Conservation (phyloP, 2,797 vertebrate genomes). For the Tiaroga cobitis region DNA sequence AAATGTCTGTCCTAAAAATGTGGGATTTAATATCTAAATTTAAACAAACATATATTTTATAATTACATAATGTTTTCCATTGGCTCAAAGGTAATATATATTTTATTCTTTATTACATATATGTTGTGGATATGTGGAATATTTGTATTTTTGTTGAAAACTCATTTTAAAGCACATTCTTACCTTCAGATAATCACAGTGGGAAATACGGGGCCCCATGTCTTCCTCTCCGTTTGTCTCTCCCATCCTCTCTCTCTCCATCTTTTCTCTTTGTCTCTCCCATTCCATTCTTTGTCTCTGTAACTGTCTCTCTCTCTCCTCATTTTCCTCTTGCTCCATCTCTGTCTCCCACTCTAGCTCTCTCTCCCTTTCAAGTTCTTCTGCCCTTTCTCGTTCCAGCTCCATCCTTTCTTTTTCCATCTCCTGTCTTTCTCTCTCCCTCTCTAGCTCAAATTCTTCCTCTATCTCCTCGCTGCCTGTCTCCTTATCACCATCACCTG, state of each 20-base stretch:
- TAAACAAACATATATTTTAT: background rate
- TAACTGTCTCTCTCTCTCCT: conserved; percentile 48
- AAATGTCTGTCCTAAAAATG: background rate
- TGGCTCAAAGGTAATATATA: background rate
- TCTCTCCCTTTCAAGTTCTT: conserved; percentile 48
- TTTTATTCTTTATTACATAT: background rate
- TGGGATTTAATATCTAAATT: background rate
- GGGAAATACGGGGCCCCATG: conserved; percentile 48
- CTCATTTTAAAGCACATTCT: conserved; percentile 18
- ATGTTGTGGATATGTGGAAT: background rate
- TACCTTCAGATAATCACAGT: conserved; percentile 78
- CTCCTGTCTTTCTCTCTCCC: conserved; percentile 60
- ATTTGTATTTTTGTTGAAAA: background rate
- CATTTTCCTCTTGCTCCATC: conserved; percentile 13
- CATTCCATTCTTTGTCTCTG: conserved; percentile 57
- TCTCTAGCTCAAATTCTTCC: conserved; percentile 59
- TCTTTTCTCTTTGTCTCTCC: conserved; percentile 63
- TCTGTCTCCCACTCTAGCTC: conserved; percentile 20
- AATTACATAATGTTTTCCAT: background rate
- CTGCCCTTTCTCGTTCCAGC: conserved; percentile 41
- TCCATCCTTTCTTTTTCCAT: conserved; percentile 51
- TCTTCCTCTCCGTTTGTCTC: conserved; percentile 57
- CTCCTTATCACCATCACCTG: conserved; percentile 53
- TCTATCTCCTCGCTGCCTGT: conserved; percentile 51
- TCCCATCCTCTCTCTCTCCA: conserved; percentile 62